Conservation (phyloP, 2,797 vertebrate genomes). For the Urosaurus nigricauda region DNA sequence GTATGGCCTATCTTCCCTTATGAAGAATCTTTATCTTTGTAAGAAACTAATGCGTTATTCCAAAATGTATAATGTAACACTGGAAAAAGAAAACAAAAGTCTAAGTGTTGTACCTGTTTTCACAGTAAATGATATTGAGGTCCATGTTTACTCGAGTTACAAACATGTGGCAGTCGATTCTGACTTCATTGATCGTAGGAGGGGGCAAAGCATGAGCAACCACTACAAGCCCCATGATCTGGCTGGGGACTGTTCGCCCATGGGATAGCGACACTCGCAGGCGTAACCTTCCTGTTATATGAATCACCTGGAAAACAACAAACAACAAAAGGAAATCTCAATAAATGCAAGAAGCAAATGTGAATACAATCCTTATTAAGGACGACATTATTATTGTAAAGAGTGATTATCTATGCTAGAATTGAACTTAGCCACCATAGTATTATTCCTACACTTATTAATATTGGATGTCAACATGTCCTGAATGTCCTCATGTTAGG, state of each 20-base stretch:
- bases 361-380: conserved; percentile 60
- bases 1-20: background rate
- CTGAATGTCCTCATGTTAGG: conserved; percentile 58
- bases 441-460: conserved; percentile 62
- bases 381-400: conserved; percentile 53
- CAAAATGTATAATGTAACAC: background rate
- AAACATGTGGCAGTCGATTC: conserved; percentile 99
- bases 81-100: conserved; percentile 51
- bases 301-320: conserved; percentile 91
- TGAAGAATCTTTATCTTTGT: background rate
- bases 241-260: conserved; percentile 91
- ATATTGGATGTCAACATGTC: conserved; percentile 54
- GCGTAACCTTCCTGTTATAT: conserved; percentile 94
- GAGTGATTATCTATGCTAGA: conserved; percentile 47
- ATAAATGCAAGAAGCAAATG: conserved; percentile 58
- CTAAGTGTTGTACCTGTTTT: conserved; percentile 91
- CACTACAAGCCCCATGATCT: conserved; percentile 98
- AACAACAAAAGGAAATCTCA: conserved; percentile 63
- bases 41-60: background rate
- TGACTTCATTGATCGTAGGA: conserved; percentile 98
- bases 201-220: conserved; percentile 96
- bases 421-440: conserved; percentile 53
- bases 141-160: conserved; percentile 99
- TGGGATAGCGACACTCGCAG: conserved; percentile 95
- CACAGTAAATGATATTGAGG: conserved; percentile 99